A percentile compares a stretch with the other conserved stretches of the same genome.
These are phyloP conservation scores for Thyatira batis DNA, from an alignment of 2,888 invertebrate species.

Conservation along the genomic window DNA sequence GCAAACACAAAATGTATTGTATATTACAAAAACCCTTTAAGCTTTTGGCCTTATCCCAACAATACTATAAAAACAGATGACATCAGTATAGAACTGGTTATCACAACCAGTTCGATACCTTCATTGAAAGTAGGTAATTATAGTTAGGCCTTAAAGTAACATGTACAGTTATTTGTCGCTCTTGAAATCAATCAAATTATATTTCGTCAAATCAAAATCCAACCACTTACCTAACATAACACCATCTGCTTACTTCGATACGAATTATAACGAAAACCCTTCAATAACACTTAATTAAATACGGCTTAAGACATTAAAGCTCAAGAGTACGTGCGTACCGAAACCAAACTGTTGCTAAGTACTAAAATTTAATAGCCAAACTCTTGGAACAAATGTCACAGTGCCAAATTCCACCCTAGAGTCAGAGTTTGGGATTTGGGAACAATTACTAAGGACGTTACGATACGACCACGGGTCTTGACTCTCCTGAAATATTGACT, in stretches of 20 bases:
- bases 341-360: slow-evolving; percentile 24
- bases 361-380: slow-evolving; percentile 37
- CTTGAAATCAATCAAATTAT: not conserved
- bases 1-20: too few relatives aligned
- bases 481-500: slow-evolving; percentile 72
- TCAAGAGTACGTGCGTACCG: slow-evolving; percentile 26
- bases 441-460: slow-evolving; percentile 63
- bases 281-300: slow-evolving; percentile 32
- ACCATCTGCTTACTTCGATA: not conserved
- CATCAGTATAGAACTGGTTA: not conserved
- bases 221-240: not conserved
- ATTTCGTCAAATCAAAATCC: not conserved
- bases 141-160: not conserved
- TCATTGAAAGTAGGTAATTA: not conserved
- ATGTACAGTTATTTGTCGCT: not conserved
- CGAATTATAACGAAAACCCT: not conserved
- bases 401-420: slow-evolving; percentile 36
- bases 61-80: not conserved
- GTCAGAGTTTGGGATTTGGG: slow-evolving; percentile 49
- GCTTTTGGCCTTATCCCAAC: too few relatives aligned
- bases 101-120: not conserved
- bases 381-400: slow-evolving; percentile 34
- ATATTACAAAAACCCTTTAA: too few relatives aligned
- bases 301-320: slow-evolving; percentile 27
- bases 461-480: slow-evolving; percentile 25